Base-by-base conservation (phyloP, 2,113 vertebrate genomes). In the Beaufortia kweichowensis region DNA sequence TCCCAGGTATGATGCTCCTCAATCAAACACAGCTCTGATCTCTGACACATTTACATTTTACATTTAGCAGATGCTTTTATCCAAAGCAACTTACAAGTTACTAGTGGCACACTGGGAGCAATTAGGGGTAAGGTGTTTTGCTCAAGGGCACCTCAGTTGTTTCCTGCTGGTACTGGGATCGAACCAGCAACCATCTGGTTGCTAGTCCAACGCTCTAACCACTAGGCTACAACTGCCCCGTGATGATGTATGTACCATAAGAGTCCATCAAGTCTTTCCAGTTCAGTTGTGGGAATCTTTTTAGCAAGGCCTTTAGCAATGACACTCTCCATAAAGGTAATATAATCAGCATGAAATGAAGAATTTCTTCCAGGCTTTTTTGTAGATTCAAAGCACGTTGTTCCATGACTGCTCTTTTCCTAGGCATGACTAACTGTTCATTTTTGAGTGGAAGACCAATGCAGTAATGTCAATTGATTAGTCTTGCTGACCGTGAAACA, bases 381-480 rank as follows among this genome's bases (percentile, higher is more conserved):
- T 14, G 33, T 23, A 63, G 31, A 41, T 11, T 24, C 23, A 64
- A 23, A 7, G 33, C 33, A 14, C 0, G 10, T 41, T 24, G 61
- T 41, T 64, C 61, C 11, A 9, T 31, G 23, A 41, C 41, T 15
- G 19, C 23, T 6, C 61, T 41, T 5, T 41, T 64, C 61, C 10
- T 15, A 23, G 61, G 61, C 33, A 64, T 64, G 17, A 64, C n/a
- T 6, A 63, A 31, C n/a, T 63, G 8, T 3, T 61, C 17, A 2
- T 61, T 35, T 56, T 39, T 70, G 24, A 55, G 17, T 23, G 66
- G 67, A 70, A 75, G 59, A 43, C 33, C 33, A 11, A 73, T 73
- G 7, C 4, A 43, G 19, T 56, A 64, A 26, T 75, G 43, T 4
- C 73, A 43, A 19, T 75, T 29, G 19, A 12, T 15, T 1, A n/a